Conservation (phyloP, 2,113 vertebrate genomes). For the Stictonetta naevosa region DNA sequence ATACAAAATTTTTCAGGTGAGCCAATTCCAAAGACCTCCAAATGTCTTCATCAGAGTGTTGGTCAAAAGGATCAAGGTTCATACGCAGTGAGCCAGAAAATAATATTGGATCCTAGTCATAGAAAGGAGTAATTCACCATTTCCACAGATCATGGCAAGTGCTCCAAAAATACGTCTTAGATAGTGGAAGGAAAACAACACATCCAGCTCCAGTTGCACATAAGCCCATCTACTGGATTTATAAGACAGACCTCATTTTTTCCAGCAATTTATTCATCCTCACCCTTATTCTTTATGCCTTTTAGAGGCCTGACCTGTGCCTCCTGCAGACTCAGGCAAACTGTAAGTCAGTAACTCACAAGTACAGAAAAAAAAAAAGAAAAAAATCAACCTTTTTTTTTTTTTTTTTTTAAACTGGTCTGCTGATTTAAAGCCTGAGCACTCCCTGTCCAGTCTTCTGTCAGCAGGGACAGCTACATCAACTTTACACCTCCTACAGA, state of each 20-base stretch:
- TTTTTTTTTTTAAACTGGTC: not conserved
- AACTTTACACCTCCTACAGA: not conserved
- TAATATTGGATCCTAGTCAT: slow-evolving; percentile 87
- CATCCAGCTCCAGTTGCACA: not conserved
- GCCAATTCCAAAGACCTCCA: slow-evolving; percentile 91
- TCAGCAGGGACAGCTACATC: not conserved
- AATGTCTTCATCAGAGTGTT: slow-evolving; percentile 87
- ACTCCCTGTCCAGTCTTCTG: not conserved
- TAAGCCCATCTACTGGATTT: not conserved
- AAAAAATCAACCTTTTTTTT: not conserved
- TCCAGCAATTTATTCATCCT: not conserved
- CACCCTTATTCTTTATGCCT: not conserved
- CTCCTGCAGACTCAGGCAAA: not conserved
- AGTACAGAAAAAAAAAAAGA: not conserved
- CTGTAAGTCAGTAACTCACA: not conserved
- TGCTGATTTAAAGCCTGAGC: not conserved
- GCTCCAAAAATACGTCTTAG: not conserved
- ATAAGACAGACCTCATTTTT: not conserved
- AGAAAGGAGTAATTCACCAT: not conserved
- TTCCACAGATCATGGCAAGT: not conserved
- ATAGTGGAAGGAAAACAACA: not conserved
- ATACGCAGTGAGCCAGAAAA: slow-evolving; percentile 94
- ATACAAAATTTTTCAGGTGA: slow-evolving; percentile 91
- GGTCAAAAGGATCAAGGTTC: slow-evolving; percentile 93
- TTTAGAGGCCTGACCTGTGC: not conserved